phyloP scores from a whole-genome alignment of 2,113 vertebrate species.

The Mirza zaza region DNA sequence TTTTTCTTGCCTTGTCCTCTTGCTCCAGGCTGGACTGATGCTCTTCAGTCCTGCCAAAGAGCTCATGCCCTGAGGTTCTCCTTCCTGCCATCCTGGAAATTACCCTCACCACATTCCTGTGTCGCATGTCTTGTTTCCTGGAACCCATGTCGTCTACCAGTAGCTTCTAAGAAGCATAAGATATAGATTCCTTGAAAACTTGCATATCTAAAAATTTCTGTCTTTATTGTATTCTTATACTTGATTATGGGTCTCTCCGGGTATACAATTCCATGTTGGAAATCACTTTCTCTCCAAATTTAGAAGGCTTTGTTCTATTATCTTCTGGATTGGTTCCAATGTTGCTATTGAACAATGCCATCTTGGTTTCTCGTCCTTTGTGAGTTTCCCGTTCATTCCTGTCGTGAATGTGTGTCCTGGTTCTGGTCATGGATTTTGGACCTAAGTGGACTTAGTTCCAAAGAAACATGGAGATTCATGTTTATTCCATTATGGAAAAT shows the following conservation, averaged over 20 bases:
- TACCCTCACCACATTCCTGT: background rate
- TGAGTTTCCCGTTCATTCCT: background rate
- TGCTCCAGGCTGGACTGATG: background rate
- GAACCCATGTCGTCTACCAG: background rate
- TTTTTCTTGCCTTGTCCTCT: background rate
- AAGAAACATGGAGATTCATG: background rate
- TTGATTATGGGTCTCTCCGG: background rate
- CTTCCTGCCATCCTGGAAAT: background rate
- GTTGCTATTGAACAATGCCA: background rate
- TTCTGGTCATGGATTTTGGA: background rate
- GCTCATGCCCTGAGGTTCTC: background rate
- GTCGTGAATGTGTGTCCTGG: background rate
- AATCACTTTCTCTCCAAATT: background rate
- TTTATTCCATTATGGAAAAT: background rate
- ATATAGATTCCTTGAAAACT: background rate
- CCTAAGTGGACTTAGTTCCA: background rate
- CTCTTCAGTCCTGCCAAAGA: background rate
- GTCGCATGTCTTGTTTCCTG: background rate
- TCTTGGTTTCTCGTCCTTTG: background rate
- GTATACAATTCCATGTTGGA: background rate
- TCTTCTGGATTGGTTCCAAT: background rate
- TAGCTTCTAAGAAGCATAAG: background rate
- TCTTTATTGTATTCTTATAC: background rate
- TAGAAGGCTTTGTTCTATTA: background rate
- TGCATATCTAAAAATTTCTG: background rate